Evolutionary conservation across 2,113 vertebrate genomes (phyloP), one percentile per base, ranked within the genome.

Genomic region (Semnornis frantzii): DNA sequence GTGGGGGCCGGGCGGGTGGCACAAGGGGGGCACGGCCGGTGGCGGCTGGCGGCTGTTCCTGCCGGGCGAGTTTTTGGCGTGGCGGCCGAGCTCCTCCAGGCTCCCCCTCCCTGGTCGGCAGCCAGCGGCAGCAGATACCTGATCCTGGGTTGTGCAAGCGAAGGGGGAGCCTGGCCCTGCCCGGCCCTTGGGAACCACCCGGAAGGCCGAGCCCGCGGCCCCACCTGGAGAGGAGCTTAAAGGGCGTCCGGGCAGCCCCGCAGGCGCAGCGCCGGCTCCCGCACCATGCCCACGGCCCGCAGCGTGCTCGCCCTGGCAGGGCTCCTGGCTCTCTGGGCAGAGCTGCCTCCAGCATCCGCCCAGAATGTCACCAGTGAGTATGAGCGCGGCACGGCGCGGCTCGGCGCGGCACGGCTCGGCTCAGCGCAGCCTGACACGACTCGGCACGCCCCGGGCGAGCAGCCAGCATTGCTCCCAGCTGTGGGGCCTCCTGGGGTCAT

Each of bases 91-190:
- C 84, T 82, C 69, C 76, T 92, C 55, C 16, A 95, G 93, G 95
- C 94, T 95, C 91, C 94, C 91, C 89, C 94, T 96, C 48, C 96
- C 96, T 96, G 95, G 96, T 93, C 87, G 77, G 89, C 96, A 72
- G 89, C 84, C 85, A 89, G 91, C 73, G 62, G 90, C 74, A n/a
- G 68, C 85, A 93, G 95, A 96, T 93, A 96, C 94, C 95, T 95
- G 96, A 97, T 94, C 89, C 94, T 87, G 34, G 55, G 60, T 97
- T 97, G 96, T 95, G 95, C 96, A 97, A 97, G 95, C 87, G 94
- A 94, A 90, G 95, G 87, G 95, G 92, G 96, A 94, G 95, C 91
- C 74, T 88, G 84, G 86, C 94, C 86, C 85, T 77, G 73, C 93
- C 90, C 88, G 90, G 89, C 94, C 94, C 90, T 95, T 90, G 83